Conservation (phyloP, 1,140 invertebrate genomes). For the Spodoptera frugiperda region DNA sequence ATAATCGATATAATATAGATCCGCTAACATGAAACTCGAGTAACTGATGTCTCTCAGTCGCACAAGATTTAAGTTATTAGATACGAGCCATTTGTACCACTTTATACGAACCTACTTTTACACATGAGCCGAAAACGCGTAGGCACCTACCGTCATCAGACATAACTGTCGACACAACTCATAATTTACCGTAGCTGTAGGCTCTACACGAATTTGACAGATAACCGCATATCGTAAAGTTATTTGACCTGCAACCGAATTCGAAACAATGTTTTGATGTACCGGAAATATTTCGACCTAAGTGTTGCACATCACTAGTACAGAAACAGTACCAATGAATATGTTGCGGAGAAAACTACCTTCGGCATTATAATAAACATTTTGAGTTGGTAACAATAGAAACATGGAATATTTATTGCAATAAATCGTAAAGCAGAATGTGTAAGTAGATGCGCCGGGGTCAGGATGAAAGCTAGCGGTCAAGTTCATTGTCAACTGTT, state of each 20-base stretch:
- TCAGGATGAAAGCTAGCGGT: constrained; percentile 26
- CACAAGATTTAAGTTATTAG: constrained; percentile 14
- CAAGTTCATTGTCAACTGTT: constrained; percentile 24
- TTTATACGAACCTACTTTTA: constrained; percentile 40
- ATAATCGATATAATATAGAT: not conserved
- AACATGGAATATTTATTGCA: not conserved
- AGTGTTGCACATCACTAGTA: constrained; percentile 19
- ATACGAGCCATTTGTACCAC: constrained; percentile 28
- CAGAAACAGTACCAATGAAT: too few species aligned
- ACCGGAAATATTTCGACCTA: not conserved
- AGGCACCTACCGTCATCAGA: constrained; percentile 28
- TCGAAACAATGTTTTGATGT: not conserved
- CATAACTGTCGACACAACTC: constrained; percentile 30
- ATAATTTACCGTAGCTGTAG: constrained; percentile 48
- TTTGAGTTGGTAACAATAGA: not conserved
- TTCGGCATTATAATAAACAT: too few species aligned
- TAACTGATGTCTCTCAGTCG: too few species aligned
- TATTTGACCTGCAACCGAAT: constrained; percentile 35
- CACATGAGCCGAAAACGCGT: constrained; percentile 39
- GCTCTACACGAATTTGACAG: constrained; percentile 38
- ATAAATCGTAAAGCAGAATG: too few species aligned
- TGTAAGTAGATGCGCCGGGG: not conserved
- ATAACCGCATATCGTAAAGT: constrained; percentile 20
- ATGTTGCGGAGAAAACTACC: too few species aligned
- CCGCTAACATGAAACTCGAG: too few species aligned